These are phyloP conservation scores for Otocyon megalotis DNA, from an alignment of 2,113 vertebrate genomes.

Conservation along the genomic window DNA sequence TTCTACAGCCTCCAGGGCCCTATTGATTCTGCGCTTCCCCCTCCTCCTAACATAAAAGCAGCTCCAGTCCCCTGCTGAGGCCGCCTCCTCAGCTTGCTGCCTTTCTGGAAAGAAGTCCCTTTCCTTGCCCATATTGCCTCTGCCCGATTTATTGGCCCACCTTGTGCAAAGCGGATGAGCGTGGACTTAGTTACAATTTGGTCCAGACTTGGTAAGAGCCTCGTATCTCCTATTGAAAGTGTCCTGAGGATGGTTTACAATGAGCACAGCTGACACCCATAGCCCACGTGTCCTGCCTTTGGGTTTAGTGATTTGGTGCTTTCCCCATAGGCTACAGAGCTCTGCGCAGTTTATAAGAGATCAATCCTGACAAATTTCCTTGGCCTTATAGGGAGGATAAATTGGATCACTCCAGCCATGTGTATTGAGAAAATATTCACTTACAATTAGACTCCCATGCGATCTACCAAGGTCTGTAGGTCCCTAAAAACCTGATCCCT, in stretches of 20 bases:
- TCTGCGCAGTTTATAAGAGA: background rate
- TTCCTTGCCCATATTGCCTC: background rate
- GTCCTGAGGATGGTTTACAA: rapidly evolving
- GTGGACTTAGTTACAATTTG: background rate
- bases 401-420: background rate
- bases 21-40: background rate
- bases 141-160: background rate
- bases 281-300: background rate
- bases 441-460: background rate
- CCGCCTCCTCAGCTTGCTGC: background rate
- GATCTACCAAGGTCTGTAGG: background rate
- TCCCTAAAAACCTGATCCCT: background rate
- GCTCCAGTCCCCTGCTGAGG: background rate
- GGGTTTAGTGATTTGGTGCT: background rate
- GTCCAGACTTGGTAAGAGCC: background rate
- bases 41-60: background rate
- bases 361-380: background rate
- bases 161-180: background rate
- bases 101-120: background rate
- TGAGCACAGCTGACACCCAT: background rate
- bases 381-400: background rate
- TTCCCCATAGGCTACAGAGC: background rate
- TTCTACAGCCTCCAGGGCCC: background rate
- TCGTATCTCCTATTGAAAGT: too few relatives aligned
- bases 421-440: background rate